These are phyloP conservation scores for Thomomys bottae DNA, from an alignment of 2,113 vertebrate genomes.

Conservation along the genomic window DNA sequence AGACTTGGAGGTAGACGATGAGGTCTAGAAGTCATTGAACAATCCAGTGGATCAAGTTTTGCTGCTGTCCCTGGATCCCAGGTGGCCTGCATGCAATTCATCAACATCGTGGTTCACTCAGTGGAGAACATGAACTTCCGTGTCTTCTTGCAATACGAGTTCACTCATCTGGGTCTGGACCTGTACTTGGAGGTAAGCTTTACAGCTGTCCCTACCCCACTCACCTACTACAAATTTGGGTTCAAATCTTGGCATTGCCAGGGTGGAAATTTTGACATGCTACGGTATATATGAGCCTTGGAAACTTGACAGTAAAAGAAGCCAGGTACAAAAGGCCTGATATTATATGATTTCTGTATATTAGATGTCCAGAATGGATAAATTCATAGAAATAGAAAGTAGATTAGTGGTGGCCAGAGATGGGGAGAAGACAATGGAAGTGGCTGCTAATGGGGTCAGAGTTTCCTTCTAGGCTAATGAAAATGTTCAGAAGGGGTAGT, in stretches of 20 bases:
- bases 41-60: rapidly evolving
- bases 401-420: neutral
- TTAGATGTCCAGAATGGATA: neutral
- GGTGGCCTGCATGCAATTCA: conserved; percentile 99
- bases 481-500: neutral
- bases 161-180: conserved; percentile 93
- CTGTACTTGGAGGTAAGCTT: conserved; percentile 91
- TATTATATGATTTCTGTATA: neutral
- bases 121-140: conserved; percentile 99
- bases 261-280: neutral
- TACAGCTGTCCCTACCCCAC: too few species aligned
- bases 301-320: neutral
- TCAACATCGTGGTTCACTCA: conserved; percentile 98
- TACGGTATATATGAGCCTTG: neutral
- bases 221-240: too few species aligned
- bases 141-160: conserved; percentile 95
- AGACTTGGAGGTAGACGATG: neutral
- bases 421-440: neutral
- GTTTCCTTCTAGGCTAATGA: neutral
- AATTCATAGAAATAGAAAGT: neutral
- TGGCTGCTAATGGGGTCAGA: neutral
- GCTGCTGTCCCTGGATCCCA: conserved; percentile 67
- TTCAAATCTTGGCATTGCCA: neutral
- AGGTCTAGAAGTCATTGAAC: neutral
- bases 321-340: neutral